A percentile compares a stretch with the other conserved stretches of the same genome.
Evolutionary conservation across 2,797 vertebrate genomes (phyloP).

Genomic region (Sebastes kiyomatsui): DNA sequence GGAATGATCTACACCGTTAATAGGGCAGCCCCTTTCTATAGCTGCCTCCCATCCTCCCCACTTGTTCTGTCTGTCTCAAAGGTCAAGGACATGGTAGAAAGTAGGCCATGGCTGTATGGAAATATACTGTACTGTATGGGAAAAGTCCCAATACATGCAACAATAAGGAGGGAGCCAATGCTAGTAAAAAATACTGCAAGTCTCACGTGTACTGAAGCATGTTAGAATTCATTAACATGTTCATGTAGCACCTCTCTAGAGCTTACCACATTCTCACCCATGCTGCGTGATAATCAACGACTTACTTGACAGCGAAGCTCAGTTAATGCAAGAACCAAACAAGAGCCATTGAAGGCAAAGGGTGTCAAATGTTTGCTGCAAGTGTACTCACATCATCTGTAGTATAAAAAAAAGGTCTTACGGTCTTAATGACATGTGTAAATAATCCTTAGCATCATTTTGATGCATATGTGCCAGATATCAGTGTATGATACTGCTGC

Average conservation of each 20-base stretch:
- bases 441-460: not conserved
- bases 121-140: not conserved
- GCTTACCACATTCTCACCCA: slow-evolving; percentile 32
- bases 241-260: slow-evolving; percentile 41
- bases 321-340: slow-evolving; percentile 12
- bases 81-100: slow-evolving; percentile 60
- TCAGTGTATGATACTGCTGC: slow-evolving; percentile 4
- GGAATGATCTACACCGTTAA: slow-evolving; percentile 33
- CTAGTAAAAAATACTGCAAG: not conserved
- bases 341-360: not conserved
- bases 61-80: slow-evolving; percentile 31
- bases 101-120: slow-evolving; percentile 36
- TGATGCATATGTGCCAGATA: slow-evolving; percentile 14
- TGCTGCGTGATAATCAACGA: slow-evolving; percentile 47
- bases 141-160: not conserved
- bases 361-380: not conserved
- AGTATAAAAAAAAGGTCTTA: not conserved
- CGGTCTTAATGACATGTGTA: not conserved
- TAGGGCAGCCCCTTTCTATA: slow-evolving; percentile 19
- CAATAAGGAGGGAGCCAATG: not conserved
- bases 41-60: slow-evolving; percentile 19
- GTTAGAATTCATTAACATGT: slow-evolving; percentile 55
- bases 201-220: slow-evolving; percentile 18
- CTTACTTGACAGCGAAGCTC: slow-evolving; percentile 17
- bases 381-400: not conserved